Evolutionary conservation across 1,140 invertebrate genomes (phyloP), one percentile per base, ranked within the genome.

Genomic region (Dufourea novaeangliae): DNA sequence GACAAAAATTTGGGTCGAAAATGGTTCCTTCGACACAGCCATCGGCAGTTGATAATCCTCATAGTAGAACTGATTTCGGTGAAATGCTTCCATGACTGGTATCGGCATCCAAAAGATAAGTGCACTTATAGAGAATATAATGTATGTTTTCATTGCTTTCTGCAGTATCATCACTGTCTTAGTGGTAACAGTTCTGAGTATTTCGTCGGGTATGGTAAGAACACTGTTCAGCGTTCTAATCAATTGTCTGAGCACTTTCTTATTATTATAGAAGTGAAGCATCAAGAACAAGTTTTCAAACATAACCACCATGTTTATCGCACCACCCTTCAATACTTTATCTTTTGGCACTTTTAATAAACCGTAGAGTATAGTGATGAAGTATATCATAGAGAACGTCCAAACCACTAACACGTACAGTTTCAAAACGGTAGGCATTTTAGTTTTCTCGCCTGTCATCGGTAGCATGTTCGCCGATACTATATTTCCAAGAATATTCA

Each of bases 401-500:
- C 70, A 79, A 4, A 41, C 29, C 1, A 62, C 2, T 1, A 17
- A 22, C 3, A 6, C 14, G 11, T 86, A 59, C 11, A 74, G 44
- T 10, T 44, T 74, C 8, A 61, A 46, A 0, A 25, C 1, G 2
- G 44, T 14, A 3, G 78, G 11, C 27, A 83, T 37, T 8, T 50
- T 57, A 6, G 37, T 72, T 34, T 66, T 32, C 6, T 46, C 17
- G 0, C n/a, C 11, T 0, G 52, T 64, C 11, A 82, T 3, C 0
- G 86, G 82, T 6, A 87, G 44, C n/a, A 79, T 22, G 50, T 88
- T 87, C 0, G 80, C 84, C 10, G 82, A 80, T 1, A 84, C 1
- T 2, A 37, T 14, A 29, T 86, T 86, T 0, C 74, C 20, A 4
- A 68, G n/a, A n/a, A 32, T 52, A 52, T 86, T 87, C 0, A 84